Evolutionary conservation across 1,140 invertebrate species (phyloP), one percentile per base, ranked within the genome.

Genomic region (Acromyrmex echinatior): DNA sequence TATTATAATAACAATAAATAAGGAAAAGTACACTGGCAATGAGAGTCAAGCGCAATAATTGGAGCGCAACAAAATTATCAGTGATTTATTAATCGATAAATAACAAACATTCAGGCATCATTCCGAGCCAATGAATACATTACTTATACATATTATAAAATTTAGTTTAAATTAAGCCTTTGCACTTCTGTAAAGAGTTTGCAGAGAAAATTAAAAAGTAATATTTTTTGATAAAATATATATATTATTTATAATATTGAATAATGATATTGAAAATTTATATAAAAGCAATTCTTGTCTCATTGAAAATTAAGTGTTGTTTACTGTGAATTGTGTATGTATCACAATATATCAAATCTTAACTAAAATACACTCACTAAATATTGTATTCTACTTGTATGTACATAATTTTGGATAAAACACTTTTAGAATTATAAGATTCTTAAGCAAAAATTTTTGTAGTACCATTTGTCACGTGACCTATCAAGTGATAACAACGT

Each of bases 301-400:
- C 7, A 3, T 3, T 31, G 3, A 31, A 73, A 68, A 45, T 10
- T 45, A 45, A 45, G 7, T 2, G 4, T 49, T 25, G 14, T 21
- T 63, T 25, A 49, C 2, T 71, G 16, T 25, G 0, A 51, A 7
- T 73, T 51, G 2, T 25, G 9, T 45, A 51, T 28, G 51, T 28
- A 71, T 66, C 9, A n/a, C 35, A 51, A 68, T 68, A 51, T 9
- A 51, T 71, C 49, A 56, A 56, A 56, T 74, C 12, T 16, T 28
- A 74, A 56, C n/a, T n/a, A 5, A 39, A 63, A 77, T 77, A 1
- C 7, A 7, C 12, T 60, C 2, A 18, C 18, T 6, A 63, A 5
- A 18, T 39, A 56, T 14, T 0, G 16, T 62, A 2, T n/a, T 62
- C 0, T 45, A 12, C 10, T 45, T 12, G 39, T 45, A 62, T 3